Percentiles rank a stretch among this genome's conserved stretches.
Conservation (phyloP, 2,888 invertebrate species). For the Drosophila setosimentum region DNA sequence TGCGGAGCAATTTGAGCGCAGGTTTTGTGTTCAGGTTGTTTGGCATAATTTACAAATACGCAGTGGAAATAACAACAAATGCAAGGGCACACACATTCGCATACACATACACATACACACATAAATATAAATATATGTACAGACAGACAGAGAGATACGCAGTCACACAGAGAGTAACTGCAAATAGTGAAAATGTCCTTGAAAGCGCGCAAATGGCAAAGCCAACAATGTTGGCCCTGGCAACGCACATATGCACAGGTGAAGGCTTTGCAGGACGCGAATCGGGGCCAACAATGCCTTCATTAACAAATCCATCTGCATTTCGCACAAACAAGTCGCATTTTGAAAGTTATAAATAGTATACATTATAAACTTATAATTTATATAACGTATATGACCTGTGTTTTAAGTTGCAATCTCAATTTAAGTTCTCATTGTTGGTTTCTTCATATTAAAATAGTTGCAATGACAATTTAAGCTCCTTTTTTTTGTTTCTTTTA, state of each 20-base stretch:
- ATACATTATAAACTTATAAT: background rate
- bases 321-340: background rate
- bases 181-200: slow-evolving; percentile 75
- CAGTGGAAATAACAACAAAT: slow-evolving; percentile 35
- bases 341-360: slow-evolving; percentile 2
- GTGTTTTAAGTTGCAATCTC: background rate
- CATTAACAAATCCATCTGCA: slow-evolving; percentile 14
- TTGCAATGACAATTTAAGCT: background rate
- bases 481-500: background rate
- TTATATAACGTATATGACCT: background rate
- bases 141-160: slow-evolving; percentile 19
- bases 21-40: slow-evolving; percentile 37
- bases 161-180: slow-evolving; percentile 67
- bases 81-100: slow-evolving; percentile 45
- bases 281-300: slow-evolving; percentile 37
- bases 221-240: slow-evolving; percentile 48
- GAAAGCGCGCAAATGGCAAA: slow-evolving; percentile 72
- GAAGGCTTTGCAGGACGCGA: slow-evolving; percentile 56
- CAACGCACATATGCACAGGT: slow-evolving; percentile 50
- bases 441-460: background rate
- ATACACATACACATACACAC: slow-evolving; percentile 10
- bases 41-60: slow-evolving; percentile 46
- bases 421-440: background rate
- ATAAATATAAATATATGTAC: background rate
- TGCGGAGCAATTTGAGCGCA: slow-evolving; percentile 59